Evolutionary conservation across 1,140 invertebrate species (phyloP).

Genomic region (Euglossa dilemma): DNA sequence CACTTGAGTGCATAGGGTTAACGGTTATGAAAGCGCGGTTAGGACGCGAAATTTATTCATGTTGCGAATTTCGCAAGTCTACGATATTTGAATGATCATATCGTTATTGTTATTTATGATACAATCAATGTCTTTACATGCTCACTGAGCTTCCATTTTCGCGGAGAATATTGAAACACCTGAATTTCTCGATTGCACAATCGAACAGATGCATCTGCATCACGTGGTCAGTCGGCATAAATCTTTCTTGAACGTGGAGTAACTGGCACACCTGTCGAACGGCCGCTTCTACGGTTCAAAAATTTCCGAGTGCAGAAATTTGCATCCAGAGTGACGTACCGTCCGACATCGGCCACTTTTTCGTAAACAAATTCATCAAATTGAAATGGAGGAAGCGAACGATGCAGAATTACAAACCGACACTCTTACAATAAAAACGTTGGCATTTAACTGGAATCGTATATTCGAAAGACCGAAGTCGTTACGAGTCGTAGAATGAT

Average conservation of each 20-base stretch:
- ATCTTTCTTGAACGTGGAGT: not conserved
- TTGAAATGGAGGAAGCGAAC: not conserved
- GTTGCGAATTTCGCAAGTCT: too few relatives aligned
- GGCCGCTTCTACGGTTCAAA: not conserved
- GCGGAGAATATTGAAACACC: constrained; percentile 4
- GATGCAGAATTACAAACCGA: not conserved
- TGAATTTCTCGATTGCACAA: constrained; percentile 41
- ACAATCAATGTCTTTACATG: not conserved
- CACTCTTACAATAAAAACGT: not conserved
- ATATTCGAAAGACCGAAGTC: not conserved
- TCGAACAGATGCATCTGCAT: constrained; percentile 12
- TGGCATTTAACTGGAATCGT: not conserved
- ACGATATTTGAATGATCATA: too few relatives aligned
- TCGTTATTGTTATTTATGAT: too few relatives aligned
- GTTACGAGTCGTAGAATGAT: too few relatives aligned
- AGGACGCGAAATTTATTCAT: too few relatives aligned
- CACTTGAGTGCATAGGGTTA: too few relatives aligned
- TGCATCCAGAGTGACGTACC: not conserved
- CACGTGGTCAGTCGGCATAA: constrained; percentile 11
- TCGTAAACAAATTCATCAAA: constrained; percentile 23
- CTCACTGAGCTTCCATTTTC: constrained; percentile 7
- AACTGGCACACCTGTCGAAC: not conserved
- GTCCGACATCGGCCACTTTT: not conserved
- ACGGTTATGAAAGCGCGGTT: too few relatives aligned
- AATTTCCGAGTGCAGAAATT: not conserved